A percentile compares a stretch with the other conserved stretches of the same genome.
These are phyloP conservation scores for Pyrrhia umbra DNA, from an alignment of 2,888 invertebrate species.

Conservation along the genomic window DNA sequence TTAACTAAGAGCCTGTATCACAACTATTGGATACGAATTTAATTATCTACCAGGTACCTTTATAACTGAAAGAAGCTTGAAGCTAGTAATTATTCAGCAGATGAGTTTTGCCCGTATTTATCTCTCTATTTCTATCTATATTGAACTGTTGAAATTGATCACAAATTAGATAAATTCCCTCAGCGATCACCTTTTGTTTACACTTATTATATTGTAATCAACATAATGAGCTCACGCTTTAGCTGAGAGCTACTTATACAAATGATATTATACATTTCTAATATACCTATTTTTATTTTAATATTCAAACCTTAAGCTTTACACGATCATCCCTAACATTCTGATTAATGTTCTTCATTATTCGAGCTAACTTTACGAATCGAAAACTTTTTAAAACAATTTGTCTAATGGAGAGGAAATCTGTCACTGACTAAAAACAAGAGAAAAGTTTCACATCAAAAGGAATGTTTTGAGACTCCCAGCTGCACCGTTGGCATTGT, in stretches of 20 bases:
- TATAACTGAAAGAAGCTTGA: too few species aligned
- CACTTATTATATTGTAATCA: too few species aligned
- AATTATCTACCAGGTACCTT: too few species aligned
- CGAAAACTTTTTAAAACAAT: slow-evolving; percentile 78
- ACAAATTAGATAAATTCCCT: too few species aligned
- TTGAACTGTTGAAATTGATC: too few species aligned
- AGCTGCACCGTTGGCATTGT: slow-evolving; percentile 29
- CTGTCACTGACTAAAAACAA: slow-evolving; percentile 76
- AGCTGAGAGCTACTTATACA: background rate
- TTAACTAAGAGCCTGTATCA: too few species aligned
- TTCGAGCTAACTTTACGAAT: slow-evolving; percentile 69
- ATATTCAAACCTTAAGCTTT: slow-evolving; percentile 37
- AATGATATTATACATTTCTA: background rate
- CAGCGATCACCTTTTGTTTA: too few species aligned
- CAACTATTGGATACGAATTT: too few species aligned
- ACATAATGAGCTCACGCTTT: background rate
- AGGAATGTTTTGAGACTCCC: slow-evolving; percentile 64
- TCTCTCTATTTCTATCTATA: too few species aligned
- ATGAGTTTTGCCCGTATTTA: too few species aligned
- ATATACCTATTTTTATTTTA: slow-evolving; percentile 39
- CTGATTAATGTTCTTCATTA: slow-evolving; percentile 72
- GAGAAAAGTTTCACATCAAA: slow-evolving; percentile 76
- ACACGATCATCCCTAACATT: slow-evolving; percentile 57
- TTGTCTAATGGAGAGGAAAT: slow-evolving; percentile 80
- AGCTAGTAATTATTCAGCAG: too few species aligned